Base-by-base conservation (phyloP, 2,113 vertebrate genomes). In the Pelecanus crispus region DNA sequence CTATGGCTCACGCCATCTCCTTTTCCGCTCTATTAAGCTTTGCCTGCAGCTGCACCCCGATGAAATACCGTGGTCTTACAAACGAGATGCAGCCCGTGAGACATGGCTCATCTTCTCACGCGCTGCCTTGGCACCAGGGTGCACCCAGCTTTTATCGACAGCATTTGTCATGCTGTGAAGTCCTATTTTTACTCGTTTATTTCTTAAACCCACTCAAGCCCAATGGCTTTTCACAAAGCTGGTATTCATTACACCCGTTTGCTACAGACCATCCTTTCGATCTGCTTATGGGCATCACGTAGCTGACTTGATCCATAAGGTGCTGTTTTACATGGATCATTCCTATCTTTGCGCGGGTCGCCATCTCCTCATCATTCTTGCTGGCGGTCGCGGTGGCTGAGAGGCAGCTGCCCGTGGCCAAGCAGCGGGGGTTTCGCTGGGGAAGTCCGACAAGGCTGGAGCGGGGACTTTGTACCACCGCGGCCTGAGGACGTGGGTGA, bases 1-100 rank as follows among this genome's bases (percentile, higher is more conserved):
- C 82, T 0, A 0, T 62, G 52, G 77, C 61, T 86, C 36, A 8
- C 0, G 0, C 77, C 3, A 1, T 47, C 75, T 72, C 53, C 58
- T 86, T 88, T 81, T 92, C 68, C 2, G 10, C 77, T 75, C 55
- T 86, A 28, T 47, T 0, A 0, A 75, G 65, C 59, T 90, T 36
- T 50, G 68, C 79, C 38, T 55, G 85, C 79, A 92, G 75, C 88
- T 86, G 85, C 5, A 14, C 47, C 74, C 71, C 2, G 2, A 9
- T 66, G 82, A 83, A 92, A 88, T 17, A 19, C 71, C 1, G 5
- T 31, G 55, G 29, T 78, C 55, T 65, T 31, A 29, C 0, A 4
- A 56, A 79, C 0, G 12, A 67, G 40, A 40, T 19, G 73, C 62
- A 74, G 61, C 65, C 70, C 12, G 6, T 0, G 2, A 72, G 81